Evolutionary conservation across 1,140 invertebrate species (phyloP), one percentile per base, ranked within the genome.

Genomic region (Drosophila nannoptera): DNA sequence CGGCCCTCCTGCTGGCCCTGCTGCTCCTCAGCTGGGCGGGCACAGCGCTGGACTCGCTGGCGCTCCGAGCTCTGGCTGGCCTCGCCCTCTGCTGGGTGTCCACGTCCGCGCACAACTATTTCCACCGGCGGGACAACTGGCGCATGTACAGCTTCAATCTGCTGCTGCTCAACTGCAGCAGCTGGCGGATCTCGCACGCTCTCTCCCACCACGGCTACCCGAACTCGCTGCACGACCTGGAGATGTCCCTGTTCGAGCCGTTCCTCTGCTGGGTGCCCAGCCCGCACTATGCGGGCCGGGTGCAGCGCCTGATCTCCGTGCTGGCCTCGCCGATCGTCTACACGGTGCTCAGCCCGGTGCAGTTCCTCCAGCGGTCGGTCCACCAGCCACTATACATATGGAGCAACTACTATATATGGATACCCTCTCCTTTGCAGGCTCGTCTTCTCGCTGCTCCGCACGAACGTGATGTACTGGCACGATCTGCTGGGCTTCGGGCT

Each of bases 121-220:
- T 96, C 36, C 96, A 97, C 82, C 92, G 93, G 81, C 91, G 91
- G 9, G 93, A 97, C 75, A 96, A 92, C 80, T 96, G 95, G 91
- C 92, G 95, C 42, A 96, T 95, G 93, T 96, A 94, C 76, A 93
- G 94, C 35, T 95, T 95, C 53, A 94, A 96, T 82, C 87, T 97
- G 0, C 90, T 90, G 6, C 78, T 93, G 11, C 87, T 94, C 87
- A 89, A 86, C 91, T 92, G 78, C 80, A 92, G 92, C 46, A 92
- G 94, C 68, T 97, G 95, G 92, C 90, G 95, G 61, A 92, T 96
- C 42, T 93, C 92, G 0, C 95, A 97, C 77, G 93, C 90, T 0
- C 81, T 97, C 9, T 96, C 94, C 22, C 95, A 97, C 89, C 96
- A 96, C 86, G 84, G 95, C 4, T 96, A 94, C 78, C 91, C 95